phyloP scores from a whole-genome alignment of 2,113 vertebrate species.

The Amphilophus citrinellus region DNA sequence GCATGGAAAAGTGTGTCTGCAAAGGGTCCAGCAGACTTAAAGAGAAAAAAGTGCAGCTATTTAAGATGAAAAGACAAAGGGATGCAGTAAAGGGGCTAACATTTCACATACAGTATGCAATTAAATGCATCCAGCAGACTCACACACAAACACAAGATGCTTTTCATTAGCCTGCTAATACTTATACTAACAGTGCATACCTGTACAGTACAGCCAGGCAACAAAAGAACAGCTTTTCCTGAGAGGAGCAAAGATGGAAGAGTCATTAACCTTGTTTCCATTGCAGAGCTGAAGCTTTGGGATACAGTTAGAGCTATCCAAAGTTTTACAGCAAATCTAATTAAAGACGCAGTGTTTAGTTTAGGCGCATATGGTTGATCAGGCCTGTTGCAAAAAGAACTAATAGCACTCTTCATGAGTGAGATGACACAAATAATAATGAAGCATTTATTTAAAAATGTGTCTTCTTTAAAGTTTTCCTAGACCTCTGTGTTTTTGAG shows the following conservation, averaged over 20 bases:
- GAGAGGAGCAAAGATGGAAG: constrained; percentile 3
- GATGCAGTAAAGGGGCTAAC: not conserved
- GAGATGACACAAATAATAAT: not conserved
- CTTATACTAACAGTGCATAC: not conserved
- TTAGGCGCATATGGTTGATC: constrained; percentile 11
- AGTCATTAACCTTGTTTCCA: constrained; percentile 37
- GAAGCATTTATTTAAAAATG: not conserved
- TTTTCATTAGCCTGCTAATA: constrained; percentile 22
- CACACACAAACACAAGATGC: constrained; percentile 19
- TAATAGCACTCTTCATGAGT: not conserved
- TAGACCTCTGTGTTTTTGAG: not conserved
- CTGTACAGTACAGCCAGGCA: constrained; percentile 13
- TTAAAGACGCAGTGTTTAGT: constrained; percentile 12
- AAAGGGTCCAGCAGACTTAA: not conserved
- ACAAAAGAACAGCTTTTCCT: constrained; percentile 32
- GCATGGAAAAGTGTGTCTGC: not conserved
- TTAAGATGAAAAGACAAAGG: not conserved
- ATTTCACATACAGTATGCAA: not conserved
- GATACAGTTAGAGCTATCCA: not conserved
- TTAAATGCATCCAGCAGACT: not conserved
- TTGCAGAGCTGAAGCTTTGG: not conserved
- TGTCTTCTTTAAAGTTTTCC: not conserved
- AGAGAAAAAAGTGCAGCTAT: not conserved
- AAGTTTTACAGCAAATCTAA: constrained; percentile 26
- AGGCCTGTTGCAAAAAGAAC: not conserved